These are phyloP conservation scores for Drosophila funebris DNA, from an alignment of 1,140 invertebrate species.

Conservation along the genomic window DNA sequence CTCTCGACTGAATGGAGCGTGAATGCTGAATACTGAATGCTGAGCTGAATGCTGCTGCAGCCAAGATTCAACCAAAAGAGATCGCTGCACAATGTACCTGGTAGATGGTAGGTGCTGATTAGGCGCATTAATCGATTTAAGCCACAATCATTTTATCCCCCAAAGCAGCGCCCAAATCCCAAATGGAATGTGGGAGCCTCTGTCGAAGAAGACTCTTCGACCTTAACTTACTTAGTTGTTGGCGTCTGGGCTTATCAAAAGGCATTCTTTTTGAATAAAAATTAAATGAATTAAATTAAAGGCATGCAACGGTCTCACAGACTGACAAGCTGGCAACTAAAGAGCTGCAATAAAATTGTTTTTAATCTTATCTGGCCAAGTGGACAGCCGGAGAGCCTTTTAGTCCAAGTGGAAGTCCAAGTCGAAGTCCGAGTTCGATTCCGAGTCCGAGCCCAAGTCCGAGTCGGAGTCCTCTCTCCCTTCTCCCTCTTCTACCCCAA, in stretches of 20 bases:
- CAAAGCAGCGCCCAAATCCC: constrained; percentile 6
- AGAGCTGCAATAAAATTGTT: constrained; percentile 83
- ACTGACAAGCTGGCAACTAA: constrained; percentile 69
- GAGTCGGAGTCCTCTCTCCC: constrained; percentile 39
- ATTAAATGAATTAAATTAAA: constrained; percentile 83
- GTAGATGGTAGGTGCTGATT: constrained; percentile 76
- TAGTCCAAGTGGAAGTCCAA: constrained; percentile 48
- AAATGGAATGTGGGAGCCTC: constrained; percentile 76
- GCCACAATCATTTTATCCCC: constrained; percentile 69
- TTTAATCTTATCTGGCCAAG: constrained; percentile 77
- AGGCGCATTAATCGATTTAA: constrained; percentile 83
- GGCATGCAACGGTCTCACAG: constrained; percentile 39
- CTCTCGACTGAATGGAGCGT: constrained; percentile 23
- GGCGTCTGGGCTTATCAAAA: constrained; percentile 74
- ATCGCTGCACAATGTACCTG: constrained; percentile 49
- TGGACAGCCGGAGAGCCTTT: constrained; percentile 69
- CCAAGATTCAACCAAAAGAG: constrained; percentile 21
- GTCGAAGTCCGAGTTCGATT: too few species aligned
- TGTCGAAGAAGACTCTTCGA: constrained; percentile 17
- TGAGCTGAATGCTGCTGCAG: too few species aligned
- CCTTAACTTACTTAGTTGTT: constrained; percentile 45
- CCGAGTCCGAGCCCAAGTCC: too few species aligned
- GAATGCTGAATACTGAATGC: too few species aligned
- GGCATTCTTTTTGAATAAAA: constrained; percentile 81
- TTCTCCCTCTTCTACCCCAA: constrained; percentile 21